These are phyloP conservation scores for Euglossa dilemma DNA, from an alignment of 1,140 invertebrate genomes.

Conservation along the genomic window DNA sequence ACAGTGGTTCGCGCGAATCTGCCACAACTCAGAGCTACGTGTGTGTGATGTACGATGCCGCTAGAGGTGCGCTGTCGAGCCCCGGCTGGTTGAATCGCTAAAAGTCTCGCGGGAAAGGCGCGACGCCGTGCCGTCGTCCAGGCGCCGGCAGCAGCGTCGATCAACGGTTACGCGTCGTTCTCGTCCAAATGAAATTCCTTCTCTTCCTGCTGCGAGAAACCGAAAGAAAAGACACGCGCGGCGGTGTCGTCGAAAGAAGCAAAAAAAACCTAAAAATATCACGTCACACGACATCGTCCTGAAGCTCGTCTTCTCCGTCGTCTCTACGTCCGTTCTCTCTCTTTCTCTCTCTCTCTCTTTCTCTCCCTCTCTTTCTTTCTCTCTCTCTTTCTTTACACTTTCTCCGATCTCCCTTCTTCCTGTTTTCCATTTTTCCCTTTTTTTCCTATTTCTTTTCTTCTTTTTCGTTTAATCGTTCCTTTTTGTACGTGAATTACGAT, in stretches of 20 bases:
- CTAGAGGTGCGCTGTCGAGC: background rate
- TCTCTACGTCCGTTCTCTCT: background rate
- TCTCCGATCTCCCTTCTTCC: background rate
- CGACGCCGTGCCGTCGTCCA: background rate
- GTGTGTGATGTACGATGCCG: background rate
- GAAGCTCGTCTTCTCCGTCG: background rate
- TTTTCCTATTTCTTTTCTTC: no score
- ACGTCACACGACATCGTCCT: background rate
- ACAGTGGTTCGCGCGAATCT: background rate
- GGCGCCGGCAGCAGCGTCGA: background rate
- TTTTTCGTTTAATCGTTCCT: background rate
- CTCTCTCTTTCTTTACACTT: background rate
- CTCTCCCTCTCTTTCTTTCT: background rate
- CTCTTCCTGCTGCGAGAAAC: background rate
- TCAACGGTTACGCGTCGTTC: background rate
- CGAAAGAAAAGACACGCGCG: background rate
- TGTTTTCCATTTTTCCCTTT: background rate
- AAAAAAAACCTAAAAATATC: slow-evolving; percentile 2
- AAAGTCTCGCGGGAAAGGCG: background rate
- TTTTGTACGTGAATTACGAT: slow-evolving; percentile 30
- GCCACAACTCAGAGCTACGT: slow-evolving; percentile 28
- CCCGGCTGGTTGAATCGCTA: background rate
- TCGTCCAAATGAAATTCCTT: background rate
- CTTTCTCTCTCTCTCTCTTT: background rate
- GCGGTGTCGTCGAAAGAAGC: background rate